phyloP scores from a whole-genome alignment of 2,113 vertebrate genomes.

The Microcebus ravelobensis region DNA sequence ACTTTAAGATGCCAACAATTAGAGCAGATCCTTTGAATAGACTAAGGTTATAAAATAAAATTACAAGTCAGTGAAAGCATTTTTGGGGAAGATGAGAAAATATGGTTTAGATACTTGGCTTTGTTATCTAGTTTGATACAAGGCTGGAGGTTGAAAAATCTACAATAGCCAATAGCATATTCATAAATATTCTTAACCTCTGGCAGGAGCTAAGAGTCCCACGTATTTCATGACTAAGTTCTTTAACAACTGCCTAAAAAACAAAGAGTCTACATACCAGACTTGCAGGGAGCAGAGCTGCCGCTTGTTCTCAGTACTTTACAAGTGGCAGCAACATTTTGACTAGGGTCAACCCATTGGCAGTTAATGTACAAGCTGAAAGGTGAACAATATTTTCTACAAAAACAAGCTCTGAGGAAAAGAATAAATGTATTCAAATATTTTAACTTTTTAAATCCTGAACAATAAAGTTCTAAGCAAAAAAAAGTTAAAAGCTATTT shows the following conservation, averaged over 20 bases:
- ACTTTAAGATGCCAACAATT: neutral
- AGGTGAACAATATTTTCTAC: neutral
- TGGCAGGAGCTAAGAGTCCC: neutral
- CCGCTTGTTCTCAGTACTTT: neutral
- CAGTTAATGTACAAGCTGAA: neutral
- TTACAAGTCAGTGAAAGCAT: neutral
- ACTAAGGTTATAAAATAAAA: neutral
- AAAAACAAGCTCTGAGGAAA: neutral
- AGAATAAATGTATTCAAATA: neutral
- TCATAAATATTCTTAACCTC: neutral
- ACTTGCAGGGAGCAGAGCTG: neutral
- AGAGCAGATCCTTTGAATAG: neutral
- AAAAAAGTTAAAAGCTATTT: neutral
- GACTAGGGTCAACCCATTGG: neutral
- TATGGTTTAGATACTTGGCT: neutral
- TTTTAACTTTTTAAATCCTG: neutral
- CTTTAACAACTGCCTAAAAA: neutral
- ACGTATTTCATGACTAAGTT: neutral
- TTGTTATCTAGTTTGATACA: neutral
- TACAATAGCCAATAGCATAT: no score
- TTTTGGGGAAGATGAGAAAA: neutral
- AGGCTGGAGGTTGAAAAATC: neutral
- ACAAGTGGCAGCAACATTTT: neutral
- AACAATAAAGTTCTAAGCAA: neutral
- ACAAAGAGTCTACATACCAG: no score